Evolutionary conservation across 92 coral and sea anemone genomes (phyloP).

Genomic region (Blastomussa wellsi): DNA sequence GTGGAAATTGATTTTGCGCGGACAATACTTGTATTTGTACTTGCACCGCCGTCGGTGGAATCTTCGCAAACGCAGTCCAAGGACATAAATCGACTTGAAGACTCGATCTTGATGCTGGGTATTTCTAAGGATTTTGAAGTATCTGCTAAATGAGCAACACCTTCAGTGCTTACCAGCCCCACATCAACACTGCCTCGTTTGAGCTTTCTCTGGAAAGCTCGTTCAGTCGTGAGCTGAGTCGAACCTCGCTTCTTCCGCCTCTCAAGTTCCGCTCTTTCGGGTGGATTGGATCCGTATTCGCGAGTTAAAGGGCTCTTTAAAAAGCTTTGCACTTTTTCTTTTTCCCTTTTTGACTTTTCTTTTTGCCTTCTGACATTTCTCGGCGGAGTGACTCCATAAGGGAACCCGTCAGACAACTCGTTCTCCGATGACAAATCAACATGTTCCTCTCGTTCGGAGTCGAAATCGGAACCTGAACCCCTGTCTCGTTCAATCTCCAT

Average conservation of each 20-base stretch:
- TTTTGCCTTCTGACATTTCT: slow-evolving; percentile 77
- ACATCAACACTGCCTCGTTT: slow-evolving; percentile 72
- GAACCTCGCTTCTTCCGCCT: slow-evolving; percentile 67
- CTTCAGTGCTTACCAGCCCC: slow-evolving; percentile 30
- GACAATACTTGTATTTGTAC: neutral
- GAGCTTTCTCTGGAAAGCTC: slow-evolving; percentile 73
- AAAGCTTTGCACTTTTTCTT: slow-evolving; percentile 39
- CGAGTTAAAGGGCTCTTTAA: slow-evolving; percentile 46
- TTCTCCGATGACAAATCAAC: slow-evolving; percentile 58
- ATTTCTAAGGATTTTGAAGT: slow-evolving; percentile 68
- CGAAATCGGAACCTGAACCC: slow-evolving; percentile 44
- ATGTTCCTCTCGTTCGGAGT: slow-evolving; percentile 63
- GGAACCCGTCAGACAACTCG: slow-evolving; percentile 48
- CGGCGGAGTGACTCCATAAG: slow-evolving; percentile 79
- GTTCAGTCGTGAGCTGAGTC: slow-evolving; percentile 64
- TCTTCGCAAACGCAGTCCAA: slow-evolving; percentile 74
- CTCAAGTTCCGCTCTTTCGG: slow-evolving; percentile 62
- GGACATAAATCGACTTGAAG: slow-evolving; percentile 70
- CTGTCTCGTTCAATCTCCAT: slow-evolving; percentile 22
- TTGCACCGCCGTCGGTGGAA: slow-evolving; percentile 7
- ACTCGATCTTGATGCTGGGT: slow-evolving; percentile 80
- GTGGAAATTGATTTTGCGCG: slow-evolving; percentile 8
- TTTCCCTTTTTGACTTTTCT: slow-evolving; percentile 63
- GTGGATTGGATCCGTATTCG: slow-evolving; percentile 30
- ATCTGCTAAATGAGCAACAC: slow-evolving; percentile 30